These are phyloP conservation scores for Perognathus longimembris DNA, from an alignment of 2,113 vertebrate genomes.

Conservation along the genomic window DNA sequence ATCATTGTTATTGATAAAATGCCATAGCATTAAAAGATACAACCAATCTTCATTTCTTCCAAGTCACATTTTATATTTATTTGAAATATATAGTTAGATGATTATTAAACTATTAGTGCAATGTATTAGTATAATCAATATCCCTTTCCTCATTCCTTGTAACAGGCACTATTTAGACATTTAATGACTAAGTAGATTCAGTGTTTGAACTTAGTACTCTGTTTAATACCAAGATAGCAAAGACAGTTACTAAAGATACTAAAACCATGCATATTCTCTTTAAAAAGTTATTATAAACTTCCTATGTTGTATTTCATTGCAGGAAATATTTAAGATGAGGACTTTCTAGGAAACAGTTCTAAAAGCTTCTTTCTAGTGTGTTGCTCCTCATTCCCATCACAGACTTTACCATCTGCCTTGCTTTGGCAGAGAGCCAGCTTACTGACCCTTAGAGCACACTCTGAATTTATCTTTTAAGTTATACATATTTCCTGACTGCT, in stretches of 20 bases:
- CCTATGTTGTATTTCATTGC: conserved; percentile 28
- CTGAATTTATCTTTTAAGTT: conserved; percentile 54
- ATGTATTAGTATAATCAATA: not conserved
- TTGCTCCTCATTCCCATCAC: not conserved
- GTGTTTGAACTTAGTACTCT: not conserved
- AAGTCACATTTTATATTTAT: conserved; percentile 16
- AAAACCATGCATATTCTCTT: conserved; percentile 19
- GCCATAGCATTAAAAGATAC: not conserved
- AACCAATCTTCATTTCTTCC: not conserved
- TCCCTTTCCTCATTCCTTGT: conserved; percentile 31
- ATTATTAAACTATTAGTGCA: not conserved
- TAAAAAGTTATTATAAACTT: conserved; percentile 4
- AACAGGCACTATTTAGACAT: not conserved
- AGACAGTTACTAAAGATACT: not conserved
- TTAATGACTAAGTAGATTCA: conserved; percentile 27
- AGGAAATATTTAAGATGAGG: conserved; percentile 31
- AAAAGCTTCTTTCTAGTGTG: not conserved
- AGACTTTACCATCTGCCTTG: not conserved
- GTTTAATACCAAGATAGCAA: not conserved
- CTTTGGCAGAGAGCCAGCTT: conserved; percentile 40
- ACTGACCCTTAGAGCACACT: not conserved
- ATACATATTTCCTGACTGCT: conserved; percentile 11
- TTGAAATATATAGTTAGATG: not conserved
- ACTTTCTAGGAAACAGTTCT: not conserved
- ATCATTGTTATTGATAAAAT: conserved; percentile 36